Base-by-base conservation (phyloP, 2,113 vertebrate genomes). In the Paradisaea rubra region DNA sequence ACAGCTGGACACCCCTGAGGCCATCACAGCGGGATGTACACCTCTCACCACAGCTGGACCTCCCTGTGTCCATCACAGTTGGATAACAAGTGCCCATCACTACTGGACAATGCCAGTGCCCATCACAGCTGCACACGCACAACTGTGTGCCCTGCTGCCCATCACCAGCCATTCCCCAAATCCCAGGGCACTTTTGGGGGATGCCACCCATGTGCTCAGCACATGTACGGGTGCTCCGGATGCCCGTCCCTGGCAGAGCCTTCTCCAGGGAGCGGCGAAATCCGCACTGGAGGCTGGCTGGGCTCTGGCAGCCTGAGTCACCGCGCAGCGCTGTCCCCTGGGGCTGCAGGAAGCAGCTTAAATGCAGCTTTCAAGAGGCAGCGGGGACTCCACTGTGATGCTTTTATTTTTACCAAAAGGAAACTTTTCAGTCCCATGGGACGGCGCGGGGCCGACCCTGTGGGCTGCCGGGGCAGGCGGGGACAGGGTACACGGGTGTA, bases 251-350 rank as follows among this genome's bases (percentile, higher is more conserved):
- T 57, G 12, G 5, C 4, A 3, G 39, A 94, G 12, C 54, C 45
- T 81, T 69, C 88, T 57, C 52, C 2, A 4, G 35, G 42, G 79
- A 95, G 69, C 0, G 1, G 44, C 7, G 50, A 33, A 79, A 74
- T 63, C 91, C 2, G 47, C 81, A 14, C 82, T 81, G 49, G 23
- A 73, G 83, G 82, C 88, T 15, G 71, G 52, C 86, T 83, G 44
- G 68, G 90, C 88, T 24, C 39, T 86, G 82, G 88, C 92, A 94
- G 88, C 92, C 95, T 95, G 96, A 95, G 94, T 95, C 93, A 96
- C 93, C 69, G 30, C 9, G 0, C 63, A 54, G 82, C 56, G 64
- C 88, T 91, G 77, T 96, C 93, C 91, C 93, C 77, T 8, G 85
- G 78, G 96, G 94, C 88, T 66, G 52, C 73, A 88, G 47, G 80